Base-by-base conservation (phyloP, 2,113 vertebrate species). In the Mirza zaza region DNA sequence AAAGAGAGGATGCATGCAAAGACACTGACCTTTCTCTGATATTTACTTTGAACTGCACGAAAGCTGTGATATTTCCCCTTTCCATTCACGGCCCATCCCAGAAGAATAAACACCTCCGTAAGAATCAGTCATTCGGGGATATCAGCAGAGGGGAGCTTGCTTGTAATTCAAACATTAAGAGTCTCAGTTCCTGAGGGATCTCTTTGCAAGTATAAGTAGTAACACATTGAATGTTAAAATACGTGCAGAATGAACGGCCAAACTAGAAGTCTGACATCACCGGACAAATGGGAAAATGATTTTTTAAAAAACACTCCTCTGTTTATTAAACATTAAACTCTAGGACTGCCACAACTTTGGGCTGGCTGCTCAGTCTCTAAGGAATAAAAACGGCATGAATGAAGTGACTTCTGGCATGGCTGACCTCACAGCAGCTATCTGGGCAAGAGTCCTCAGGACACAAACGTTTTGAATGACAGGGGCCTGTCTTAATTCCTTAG, bases 191-290 rank as follows among this genome's bases (percentile, higher is more conserved):
- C 82, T 89, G 17, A 73, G 27, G 5, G 25, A 61, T 81, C 13
- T 57, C 81, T 93, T 92, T 88, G 77, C 59, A 73, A 86, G 42
- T 63, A 32, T 57, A 73, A 48, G 20, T 63, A 61, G 14, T 81
- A 83, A 76, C n/a, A 65, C 52, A 79, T 50, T 94, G 76, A 82
- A 96, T 73, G 21, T 90, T 80, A 82, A 93, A 81, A 85, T 68
- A 92, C 57, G 67, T 29, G 34, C 73, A 57, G 18, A 17, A n/a
- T 36, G 15, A 92, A 82, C 9, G 86, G 48, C 61, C 27, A 55
- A 50, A 80, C n/a, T 57, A 75, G 57, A 93, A 87, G 23, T 55
- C 45, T 65, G 52, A 23, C 27, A 48, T 91, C 70, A 50, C 18
- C 27, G 36, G 73, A 84, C 57, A 91, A 42, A 71, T 6, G 27